These are phyloP conservation scores for Spea hammondii DNA, from an alignment of 2,797 vertebrate species.

Conservation along the genomic window DNA sequence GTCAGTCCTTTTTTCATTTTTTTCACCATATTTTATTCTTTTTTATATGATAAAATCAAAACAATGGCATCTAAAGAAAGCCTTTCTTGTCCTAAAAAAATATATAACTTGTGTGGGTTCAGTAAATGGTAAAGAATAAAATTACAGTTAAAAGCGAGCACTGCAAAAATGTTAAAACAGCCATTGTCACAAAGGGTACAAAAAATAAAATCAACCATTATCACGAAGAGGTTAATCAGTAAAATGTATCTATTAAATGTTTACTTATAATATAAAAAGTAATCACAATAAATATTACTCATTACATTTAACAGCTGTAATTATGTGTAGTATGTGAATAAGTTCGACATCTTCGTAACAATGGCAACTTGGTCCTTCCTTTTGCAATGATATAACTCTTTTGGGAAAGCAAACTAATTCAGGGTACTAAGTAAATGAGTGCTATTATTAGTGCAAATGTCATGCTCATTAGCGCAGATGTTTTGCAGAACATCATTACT, in stretches of 20 bases:
- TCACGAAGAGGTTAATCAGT: not conserved
- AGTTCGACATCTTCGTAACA: slow-evolving; percentile 21
- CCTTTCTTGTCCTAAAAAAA: no score
- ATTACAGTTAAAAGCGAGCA: no score
- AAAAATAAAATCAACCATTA: no score
- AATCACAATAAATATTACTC: not conserved
- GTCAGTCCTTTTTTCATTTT: no score
- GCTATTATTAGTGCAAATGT: slow-evolving; percentile 64
- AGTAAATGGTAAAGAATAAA: no score
- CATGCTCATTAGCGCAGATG: slow-evolving; percentile 65
- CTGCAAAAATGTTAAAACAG: no score
- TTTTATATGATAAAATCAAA: no score
- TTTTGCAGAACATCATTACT: slow-evolving; percentile 60
- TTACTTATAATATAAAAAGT: slow-evolving; percentile 1
- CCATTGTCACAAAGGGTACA: no score
- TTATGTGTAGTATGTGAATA: slow-evolving; percentile 19
- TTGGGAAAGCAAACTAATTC: slow-evolving; percentile 55
- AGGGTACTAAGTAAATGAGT: slow-evolving; percentile 64
- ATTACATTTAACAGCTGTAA: slow-evolving; percentile 13
- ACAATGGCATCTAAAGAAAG: no score
- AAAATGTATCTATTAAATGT: not conserved
- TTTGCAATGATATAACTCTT: slow-evolving; percentile 49
- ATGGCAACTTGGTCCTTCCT: slow-evolving; percentile 46
- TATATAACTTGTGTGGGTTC: no score
- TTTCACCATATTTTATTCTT: no score